Evolutionary conservation across 1,140 invertebrate genomes (phyloP), one percentile per base, ranked within the genome.

Genomic region (Eueides isabella): DNA sequence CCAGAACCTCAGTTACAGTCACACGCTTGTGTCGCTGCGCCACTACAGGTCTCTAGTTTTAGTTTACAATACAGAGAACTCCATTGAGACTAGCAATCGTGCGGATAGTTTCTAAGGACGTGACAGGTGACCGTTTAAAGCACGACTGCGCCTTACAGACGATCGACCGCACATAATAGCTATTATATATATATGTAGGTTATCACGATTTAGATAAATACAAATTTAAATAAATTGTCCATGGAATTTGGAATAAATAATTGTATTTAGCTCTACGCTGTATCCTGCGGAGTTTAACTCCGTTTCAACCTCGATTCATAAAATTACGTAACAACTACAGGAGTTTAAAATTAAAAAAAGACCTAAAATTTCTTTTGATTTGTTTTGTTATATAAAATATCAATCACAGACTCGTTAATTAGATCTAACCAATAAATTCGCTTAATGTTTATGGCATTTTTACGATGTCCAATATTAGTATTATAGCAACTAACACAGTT

Each of bases 71-170:
- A 19, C n/a, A 44, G 23, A 55, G 31, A 7, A 68, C 31, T 63
- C 61, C 66, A 44, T 33, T 19, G 61, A 71, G 68, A 41, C 23
- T 63, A 29, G 55, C 68, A 28, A 63, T 41, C 14, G 67, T 69
- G 55, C 28, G 19, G 23, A 30, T 14, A 38, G 48, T 71, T 71
- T 38, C 68, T 62, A 41, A 71, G 33, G 33, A 71, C 68, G 68
- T 63, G 68, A 71, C 55, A 33, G 33, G 19, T 35, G 68, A 35
- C 16, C 16, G 38, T 29, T 55, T 31, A 26, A 28, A 33, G 9
- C 26, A 35, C 61, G 61, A 71, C 68, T 70, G 63, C 29, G 35
- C 68, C 68, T 33, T 38, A 30, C 44, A 68, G 67, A 61, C 41
- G 67, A 30, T n/a, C n/a, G 5, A 29, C 38, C n/a, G n/a, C n/a